These are phyloP conservation scores for Bovichtus variegatus DNA, from an alignment of 2,797 vertebrate genomes.

Conservation along the genomic window DNA sequence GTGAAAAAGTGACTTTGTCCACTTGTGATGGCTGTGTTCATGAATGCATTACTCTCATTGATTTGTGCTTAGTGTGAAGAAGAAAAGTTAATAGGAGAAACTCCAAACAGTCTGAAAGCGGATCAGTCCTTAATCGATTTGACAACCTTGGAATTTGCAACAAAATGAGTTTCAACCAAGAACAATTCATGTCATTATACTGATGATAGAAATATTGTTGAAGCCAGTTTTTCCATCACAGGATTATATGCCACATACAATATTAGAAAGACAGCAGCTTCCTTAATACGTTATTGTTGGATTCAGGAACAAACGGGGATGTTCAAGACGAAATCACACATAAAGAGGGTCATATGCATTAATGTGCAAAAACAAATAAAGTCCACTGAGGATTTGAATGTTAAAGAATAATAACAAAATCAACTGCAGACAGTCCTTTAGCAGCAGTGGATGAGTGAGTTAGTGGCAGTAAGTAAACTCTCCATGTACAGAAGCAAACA, in stretches of 20 bases:
- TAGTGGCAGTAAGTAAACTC: conserved; percentile 25
- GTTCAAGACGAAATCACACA: background rate
- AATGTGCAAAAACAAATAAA: background rate
- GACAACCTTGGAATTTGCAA: background rate
- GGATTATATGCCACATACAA: background rate
- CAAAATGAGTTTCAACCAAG: background rate
- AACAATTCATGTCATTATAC: background rate
- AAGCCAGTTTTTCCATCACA: background rate
- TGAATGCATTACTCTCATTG: background rate
- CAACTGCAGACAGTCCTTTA: background rate
- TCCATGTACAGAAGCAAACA: background rate
- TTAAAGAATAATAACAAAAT: background rate
- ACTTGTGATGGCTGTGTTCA: background rate
- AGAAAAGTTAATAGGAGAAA: conserved; percentile 1
- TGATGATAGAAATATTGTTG: background rate
- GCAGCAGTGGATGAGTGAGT: conserved; percentile 22
- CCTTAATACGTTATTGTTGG: background rate
- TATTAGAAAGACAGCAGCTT: background rate
- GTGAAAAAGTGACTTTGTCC: background rate
- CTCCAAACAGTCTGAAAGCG: background rate
- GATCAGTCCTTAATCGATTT: background rate
- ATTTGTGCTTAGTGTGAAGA: background rate
- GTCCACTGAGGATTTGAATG: background rate
- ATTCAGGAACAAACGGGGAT: background rate
- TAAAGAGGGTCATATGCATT: background rate